These are phyloP conservation scores for Macrocentrus cingulum DNA, from an alignment of 1,140 invertebrate genomes.

Conservation along the genomic window DNA sequence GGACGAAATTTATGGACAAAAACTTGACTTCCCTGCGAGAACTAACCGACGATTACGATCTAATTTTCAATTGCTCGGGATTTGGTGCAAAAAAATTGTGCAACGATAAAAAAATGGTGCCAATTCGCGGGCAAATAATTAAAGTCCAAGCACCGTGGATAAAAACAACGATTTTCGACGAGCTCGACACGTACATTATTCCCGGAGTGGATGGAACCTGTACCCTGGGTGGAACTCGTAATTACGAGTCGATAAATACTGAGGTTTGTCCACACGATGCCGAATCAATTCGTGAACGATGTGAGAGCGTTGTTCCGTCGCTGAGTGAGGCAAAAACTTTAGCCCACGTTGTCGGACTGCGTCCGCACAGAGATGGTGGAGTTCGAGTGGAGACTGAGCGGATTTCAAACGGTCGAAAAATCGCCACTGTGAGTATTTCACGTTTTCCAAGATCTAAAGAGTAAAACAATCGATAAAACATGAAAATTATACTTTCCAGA, in stretches of 20 bases:
- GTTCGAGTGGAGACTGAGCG: slow-evolving; percentile 75
- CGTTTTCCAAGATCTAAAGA: no score
- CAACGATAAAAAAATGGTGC: slow-evolving; percentile 74
- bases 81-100: slow-evolving; percentile 78
- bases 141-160: slow-evolving; percentile 88
- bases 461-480: no score
- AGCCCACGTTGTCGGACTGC: slow-evolving; percentile 71
- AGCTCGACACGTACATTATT: slow-evolving; percentile 83
- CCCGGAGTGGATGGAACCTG: slow-evolving; percentile 71
- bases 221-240: slow-evolving; percentile 82
- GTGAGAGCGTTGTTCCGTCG: slow-evolving; percentile 70
- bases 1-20: slow-evolving; percentile 62
- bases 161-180: slow-evolving; percentile 82
- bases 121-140: slow-evolving; percentile 86
- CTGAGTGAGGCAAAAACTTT: slow-evolving; percentile 68
- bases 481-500: slow-evolving; percentile 40
- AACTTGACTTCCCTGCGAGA: slow-evolving; percentile 66
- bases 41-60: slow-evolving; percentile 67
- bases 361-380: slow-evolving; percentile 72
- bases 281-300: slow-evolving; percentile 73
- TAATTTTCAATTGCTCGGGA: slow-evolving; percentile 88
- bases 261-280: slow-evolving; percentile 72
- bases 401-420: slow-evolving; percentile 35
- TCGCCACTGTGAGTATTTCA: slow-evolving; percentile 35
- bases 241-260: slow-evolving; percentile 76